Conservation (phyloP, 2,797 vertebrate genomes). For the Psittacula echo region DNA sequence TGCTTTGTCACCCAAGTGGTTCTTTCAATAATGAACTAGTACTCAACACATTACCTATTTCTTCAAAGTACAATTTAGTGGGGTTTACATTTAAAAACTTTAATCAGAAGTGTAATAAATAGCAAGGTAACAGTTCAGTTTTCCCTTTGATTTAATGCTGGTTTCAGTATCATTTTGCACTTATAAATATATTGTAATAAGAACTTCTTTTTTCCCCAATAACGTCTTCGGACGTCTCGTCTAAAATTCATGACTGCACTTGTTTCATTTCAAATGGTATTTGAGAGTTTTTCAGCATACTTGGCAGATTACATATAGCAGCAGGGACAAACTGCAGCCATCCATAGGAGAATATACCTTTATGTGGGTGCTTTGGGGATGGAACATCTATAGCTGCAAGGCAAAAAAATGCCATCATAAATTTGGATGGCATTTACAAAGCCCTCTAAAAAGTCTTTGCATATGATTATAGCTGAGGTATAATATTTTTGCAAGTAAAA, state of each 20-base stretch:
- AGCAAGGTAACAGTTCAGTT: neutral
- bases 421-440: conserved; percentile 74
- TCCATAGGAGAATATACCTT: conserved; percentile 69
- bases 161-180: neutral
- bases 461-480: conserved; percentile 71
- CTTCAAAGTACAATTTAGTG: neutral
- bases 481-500: conserved; percentile 72
- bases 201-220: neutral
- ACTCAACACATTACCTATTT: neutral
- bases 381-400: conserved; percentile 66
- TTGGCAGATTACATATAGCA: conserved; percentile 59
- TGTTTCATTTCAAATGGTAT: conserved; percentile 51
- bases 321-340: conserved; percentile 67
- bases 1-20: neutral
- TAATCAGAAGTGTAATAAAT: neutral
- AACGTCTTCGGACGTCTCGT: conserved; percentile 31
- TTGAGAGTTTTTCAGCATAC: conserved; percentile 55
- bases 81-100: conserved; percentile 14
- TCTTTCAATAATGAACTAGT: conserved; percentile 1
- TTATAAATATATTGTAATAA: neutral
- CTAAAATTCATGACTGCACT: conserved; percentile 60
- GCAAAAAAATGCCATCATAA: conserved; percentile 74
- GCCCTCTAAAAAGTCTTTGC: conserved; percentile 72
- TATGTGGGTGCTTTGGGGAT: conserved; percentile 69
- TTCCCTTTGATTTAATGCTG: neutral